Conservation (phyloP, 2,888 invertebrate species). For the Zygogramma bicolorata region DNA sequence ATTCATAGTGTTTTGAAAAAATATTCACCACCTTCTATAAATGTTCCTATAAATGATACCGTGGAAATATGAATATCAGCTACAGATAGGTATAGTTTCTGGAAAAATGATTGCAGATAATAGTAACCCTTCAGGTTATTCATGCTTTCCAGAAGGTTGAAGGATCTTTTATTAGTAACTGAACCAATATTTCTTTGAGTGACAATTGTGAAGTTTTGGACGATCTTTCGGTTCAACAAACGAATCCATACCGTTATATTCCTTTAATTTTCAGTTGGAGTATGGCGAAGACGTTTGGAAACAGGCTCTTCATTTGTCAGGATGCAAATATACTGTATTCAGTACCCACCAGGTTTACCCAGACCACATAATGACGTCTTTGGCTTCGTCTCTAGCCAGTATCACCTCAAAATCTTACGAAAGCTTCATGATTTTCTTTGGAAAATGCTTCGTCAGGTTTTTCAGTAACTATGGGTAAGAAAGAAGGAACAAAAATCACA, state of each 20-base stretch:
- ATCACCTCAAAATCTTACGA: slow-evolving; percentile 76
- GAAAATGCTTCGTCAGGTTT: slow-evolving; percentile 89
- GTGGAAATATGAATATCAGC: too few species aligned
- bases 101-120: too few species aligned
- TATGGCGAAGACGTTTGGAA: slow-evolving; percentile 86
- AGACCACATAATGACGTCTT: slow-evolving; percentile 82
- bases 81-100: too few species aligned
- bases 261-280: slow-evolving; percentile 72
- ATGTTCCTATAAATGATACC: too few species aligned
- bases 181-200: not conserved
- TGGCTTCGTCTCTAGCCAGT: slow-evolving; percentile 81
- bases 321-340: slow-evolving; percentile 80
- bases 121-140: too few species aligned
- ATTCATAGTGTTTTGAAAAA: too few species aligned
- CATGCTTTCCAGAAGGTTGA: too few species aligned
- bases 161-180: not conserved
- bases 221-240: too few species aligned
- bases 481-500: not conserved
- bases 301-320: slow-evolving; percentile 77
- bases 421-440: slow-evolving; percentile 88
- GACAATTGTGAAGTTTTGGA: too few species aligned
- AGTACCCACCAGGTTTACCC: slow-evolving; percentile 88
- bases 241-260: not conserved
- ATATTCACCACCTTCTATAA: too few species aligned
- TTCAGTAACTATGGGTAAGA: slow-evolving; percentile 86